Base-by-base conservation (phyloP, 1,140 invertebrate genomes). In the Ostrea edulis region DNA sequence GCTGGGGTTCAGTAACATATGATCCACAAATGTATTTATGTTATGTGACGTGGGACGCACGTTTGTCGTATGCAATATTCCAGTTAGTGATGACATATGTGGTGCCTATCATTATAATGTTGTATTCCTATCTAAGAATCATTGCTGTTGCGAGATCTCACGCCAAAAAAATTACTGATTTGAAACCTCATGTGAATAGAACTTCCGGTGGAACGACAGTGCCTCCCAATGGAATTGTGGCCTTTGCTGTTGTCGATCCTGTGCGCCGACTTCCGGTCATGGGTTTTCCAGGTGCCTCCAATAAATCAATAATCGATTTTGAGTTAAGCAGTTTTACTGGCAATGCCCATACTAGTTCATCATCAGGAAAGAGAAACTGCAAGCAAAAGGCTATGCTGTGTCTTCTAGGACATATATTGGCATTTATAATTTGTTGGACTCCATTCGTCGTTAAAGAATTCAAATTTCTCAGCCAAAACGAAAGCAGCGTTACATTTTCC, bases 61-160 rank as follows among this genome's bases (percentile, higher is more conserved):
- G 25, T 53, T 52, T 53, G 11, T 62, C 25, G 9, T 82, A 68
- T n/a, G 77, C 85, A 58, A 52, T 88, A 8, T 20, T 89, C 14
- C 84, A 77, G 44, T 53, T 85, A 8, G 8, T 88, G 8, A 14
- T 84, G 44, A 71, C 68, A 20, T 90, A 87, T 86, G 20, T 85
- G 20, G 9, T 81, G 17, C 90, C 91, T 5, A 20, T 90, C 17
- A 20, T 89, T 20, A 54, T 88, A 12, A 91, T 91, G 90, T 22
- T 82, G 51, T 88, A 88, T 81, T 87, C 88, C n/a, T 92, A 92
- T 82, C 44, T 85, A 0, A 91, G 84, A 86, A 90, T 92, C 12
- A 90, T 92, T 12, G 25, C 54, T 14, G 91, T 92, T 62, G 91
- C 91, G 9, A 88, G 89, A 62, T 8, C 22, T 14, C 91, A 92